Evolutionary conservation across 2,888 invertebrate genomes (phyloP), one percentile per base, ranked within the genome.

Genomic region (Catocala nupta): DNA sequence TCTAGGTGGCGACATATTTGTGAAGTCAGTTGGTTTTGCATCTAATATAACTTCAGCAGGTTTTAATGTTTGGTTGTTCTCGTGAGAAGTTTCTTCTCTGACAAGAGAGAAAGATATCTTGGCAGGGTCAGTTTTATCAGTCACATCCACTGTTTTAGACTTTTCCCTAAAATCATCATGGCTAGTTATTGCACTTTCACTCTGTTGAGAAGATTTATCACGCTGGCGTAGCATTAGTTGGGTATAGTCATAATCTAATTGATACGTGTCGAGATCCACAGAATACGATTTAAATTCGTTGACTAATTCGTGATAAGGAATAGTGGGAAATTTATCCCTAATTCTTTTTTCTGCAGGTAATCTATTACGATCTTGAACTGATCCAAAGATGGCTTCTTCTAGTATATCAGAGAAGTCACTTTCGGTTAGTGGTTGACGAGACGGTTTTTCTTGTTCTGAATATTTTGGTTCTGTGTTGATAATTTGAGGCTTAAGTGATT

Each of bases 301-400:
- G 33, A 85, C 70, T 13, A 94, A 78, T 63, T 84, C 87, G 70
- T 84, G 75, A 61, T 91, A 93, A 5, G 91, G 89, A 68, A 90
- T 84, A 60, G 74, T 73, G 0, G 68, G 54, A 59, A 52, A 45
- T 64, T 73, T 79, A 16, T 78, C 68, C 10, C 65, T 71, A 5
- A 39, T 52, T 69, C 68, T 83, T 42, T 76, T 81, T 12, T 77
- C 72, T 44, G 58, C 50, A 42, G 60, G 16, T 49, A 62, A 59
- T 77, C 78, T 86, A 63, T 87, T 94, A 49, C 96, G 89, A 75
- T 95, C 91, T 90, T 96, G 95, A 10, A 96, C 95, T 9, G 96
- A 96, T 49, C 96, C 96, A 81, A 96, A 96, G 70, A 96, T 95
- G 3, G 92, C 95, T 86, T 95, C 93, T 85, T 96, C 95, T 11